Evolutionary conservation across 37 sponge, comb jelly and placozoan genomes (phyloP), one percentile per base, ranked within the genome.

Genomic region (Cliona cf. orientalis): DNA sequence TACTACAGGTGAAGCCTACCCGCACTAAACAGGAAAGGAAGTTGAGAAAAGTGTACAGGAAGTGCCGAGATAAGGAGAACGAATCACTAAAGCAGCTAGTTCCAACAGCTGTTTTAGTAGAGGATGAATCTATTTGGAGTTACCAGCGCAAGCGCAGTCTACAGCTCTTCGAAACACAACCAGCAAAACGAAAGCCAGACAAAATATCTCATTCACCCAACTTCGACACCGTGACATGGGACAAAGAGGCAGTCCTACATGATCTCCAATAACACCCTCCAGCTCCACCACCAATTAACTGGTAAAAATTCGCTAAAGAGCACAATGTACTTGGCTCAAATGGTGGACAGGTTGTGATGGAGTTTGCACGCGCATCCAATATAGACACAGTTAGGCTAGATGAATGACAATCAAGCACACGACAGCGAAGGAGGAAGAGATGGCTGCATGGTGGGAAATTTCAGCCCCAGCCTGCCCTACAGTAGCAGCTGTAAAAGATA

Each of bases 251-350:
- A 44, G 80, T 67, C 19, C 34, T 67, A 37, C 7, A 19, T n/a
- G 80, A 79, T 34, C 56, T 79, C 23, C 19, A 56, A 38, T 9
- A 75, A 56, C 61, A 58, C 4, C 62, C 49, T 11, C 9, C 25
- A 12, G 76, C 39, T 28, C 60, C 76, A 28, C 28, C 76, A 46
- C 42, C 73, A 58, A 75, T 75, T 38, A 75, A 75, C 37, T 75
- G 78, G 78, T 29, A 44, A 3, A 3, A 77, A 32, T 77, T 77
- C 31, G 82, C 82, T 42, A 21, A 44, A 37, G 62, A 81, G 46
- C 82, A 81, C 43, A 65, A 29, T 58, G 40, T 81, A 42, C 72
- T 61, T 40, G 82, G 72, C 32, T 26, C n/a, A 43, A 80, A 80
- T 57, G 39, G 44, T 2, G 80, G 80, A 2, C 70, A 80, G 32